Conservation (phyloP, 2,888 invertebrate genomes). For the Leuctra nigra region DNA sequence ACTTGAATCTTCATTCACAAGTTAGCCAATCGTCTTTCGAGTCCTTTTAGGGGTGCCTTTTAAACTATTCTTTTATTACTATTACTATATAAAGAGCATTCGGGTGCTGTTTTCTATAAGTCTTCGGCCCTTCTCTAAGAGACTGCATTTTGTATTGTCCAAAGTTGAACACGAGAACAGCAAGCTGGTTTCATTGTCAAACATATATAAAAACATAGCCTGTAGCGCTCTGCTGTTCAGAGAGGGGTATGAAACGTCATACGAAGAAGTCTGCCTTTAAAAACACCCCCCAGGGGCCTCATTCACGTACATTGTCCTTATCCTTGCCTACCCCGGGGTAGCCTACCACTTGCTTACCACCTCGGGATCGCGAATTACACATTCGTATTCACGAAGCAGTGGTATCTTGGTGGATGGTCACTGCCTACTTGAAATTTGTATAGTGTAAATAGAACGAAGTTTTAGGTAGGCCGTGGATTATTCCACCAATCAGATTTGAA, state of each 20-base stretch:
- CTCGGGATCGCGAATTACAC: no score
- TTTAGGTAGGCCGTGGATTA: no score
- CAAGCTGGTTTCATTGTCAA: constrained; percentile 4
- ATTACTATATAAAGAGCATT: no score
- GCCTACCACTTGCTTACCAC: no score
- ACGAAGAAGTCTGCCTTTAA: constrained; percentile 2
- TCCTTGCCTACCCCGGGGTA: not conserved
- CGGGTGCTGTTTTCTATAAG: not conserved
- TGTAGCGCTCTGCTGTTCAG: not conserved
- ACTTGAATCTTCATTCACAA: no score
- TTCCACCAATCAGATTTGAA: no score
- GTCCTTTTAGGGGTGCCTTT: constrained; percentile 3
- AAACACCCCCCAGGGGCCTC: constrained; percentile 1
- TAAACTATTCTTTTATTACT: constrained; percentile 8
- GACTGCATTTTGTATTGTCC: constrained; percentile 5
- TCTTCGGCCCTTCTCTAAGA: not conserved
- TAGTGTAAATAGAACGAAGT: no score
- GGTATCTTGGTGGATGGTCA: no score
- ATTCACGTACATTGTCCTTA: not conserved
- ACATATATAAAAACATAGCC: not conserved
- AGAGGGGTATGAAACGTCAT: constrained; percentile 1
- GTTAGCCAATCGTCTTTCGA: not conserved
- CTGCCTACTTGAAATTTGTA: no score
- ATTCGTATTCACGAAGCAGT: no score
- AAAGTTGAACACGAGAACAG: no score